A percentile compares a stretch with the other conserved stretches of the same genome.
These are phyloP conservation scores for Drosophila robusta DNA, from an alignment of 2,888 invertebrate species.

Conservation along the genomic window DNA sequence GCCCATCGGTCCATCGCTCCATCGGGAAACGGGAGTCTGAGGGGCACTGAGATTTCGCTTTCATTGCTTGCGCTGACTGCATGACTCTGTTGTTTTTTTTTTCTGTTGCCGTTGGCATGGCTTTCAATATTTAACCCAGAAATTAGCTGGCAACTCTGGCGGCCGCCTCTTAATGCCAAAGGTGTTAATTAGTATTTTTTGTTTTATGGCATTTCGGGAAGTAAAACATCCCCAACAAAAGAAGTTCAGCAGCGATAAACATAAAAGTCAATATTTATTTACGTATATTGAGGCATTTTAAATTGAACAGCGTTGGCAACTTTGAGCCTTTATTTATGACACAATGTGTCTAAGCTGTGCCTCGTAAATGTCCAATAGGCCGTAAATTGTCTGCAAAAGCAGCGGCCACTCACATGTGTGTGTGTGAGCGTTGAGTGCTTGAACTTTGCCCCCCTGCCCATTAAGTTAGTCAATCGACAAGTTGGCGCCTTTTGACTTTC, in stretches of 20 bases:
- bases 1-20: constrained; percentile 24
- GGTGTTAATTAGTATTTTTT: constrained; percentile 72
- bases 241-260: constrained; percentile 45
- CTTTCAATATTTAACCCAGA: constrained; percentile 76
- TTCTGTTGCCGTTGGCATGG: constrained; percentile 5
- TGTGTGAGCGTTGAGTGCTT: constrained; percentile 14
- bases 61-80: constrained; percentile 62
- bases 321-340: constrained; percentile 39
- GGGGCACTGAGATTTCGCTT: constrained; percentile 71
- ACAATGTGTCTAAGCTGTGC: constrained; percentile 53
- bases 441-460: constrained; percentile 35
- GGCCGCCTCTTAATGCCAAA: constrained; percentile 54
- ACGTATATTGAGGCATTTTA: constrained; percentile 33
- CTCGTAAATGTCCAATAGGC: constrained; percentile 58
- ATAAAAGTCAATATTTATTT: constrained; percentile 75
- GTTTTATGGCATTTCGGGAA: constrained; percentile 25
- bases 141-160: constrained; percentile 65
- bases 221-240: constrained; percentile 9
- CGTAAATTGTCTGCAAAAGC: constrained; percentile 46
- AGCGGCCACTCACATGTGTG: constrained; percentile 12
- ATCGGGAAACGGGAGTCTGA: constrained; percentile 34
- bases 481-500: constrained; percentile 71
- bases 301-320: constrained; percentile 29
- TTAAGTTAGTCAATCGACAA: constrained; percentile 14
- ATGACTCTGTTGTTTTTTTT: constrained; percentile 59